Percentiles rank a stretch among this genome's conserved stretches.
phyloP scores from a whole-genome alignment of 2,797 vertebrate species.

The Melanotaenia nigrans region DNA sequence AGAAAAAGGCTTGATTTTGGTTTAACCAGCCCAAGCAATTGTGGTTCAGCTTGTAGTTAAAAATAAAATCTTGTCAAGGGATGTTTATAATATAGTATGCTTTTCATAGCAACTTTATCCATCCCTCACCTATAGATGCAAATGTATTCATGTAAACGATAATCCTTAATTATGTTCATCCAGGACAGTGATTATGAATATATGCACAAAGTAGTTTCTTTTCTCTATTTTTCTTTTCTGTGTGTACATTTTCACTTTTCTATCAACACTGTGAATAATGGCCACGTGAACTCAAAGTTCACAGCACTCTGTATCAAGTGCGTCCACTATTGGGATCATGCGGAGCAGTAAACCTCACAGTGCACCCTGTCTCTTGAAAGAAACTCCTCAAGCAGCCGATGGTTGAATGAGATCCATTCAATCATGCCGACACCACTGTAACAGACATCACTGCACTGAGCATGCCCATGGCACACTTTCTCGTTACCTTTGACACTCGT shows the following conservation, averaged over 20 bases:
- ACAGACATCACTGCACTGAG: neutral
- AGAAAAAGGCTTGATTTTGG: neutral
- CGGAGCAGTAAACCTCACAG: neutral
- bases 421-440: neutral
- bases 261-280: neutral
- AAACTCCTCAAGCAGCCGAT: neutral
- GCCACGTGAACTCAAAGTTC: too few species aligned
- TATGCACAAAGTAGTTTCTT: too few species aligned
- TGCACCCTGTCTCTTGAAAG: neutral
- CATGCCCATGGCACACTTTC: neutral
- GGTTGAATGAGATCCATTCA: neutral
- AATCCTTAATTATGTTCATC: neutral
- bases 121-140: neutral
- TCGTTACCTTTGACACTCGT: too few species aligned
- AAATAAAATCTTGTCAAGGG: neutral
- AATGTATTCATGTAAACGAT: neutral
- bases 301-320: neutral
- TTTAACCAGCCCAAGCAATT: neutral
- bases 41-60: neutral
- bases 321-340: neutral
- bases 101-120: neutral
- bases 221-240: too few species aligned
- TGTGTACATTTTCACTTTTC: neutral
- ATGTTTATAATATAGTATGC: neutral
- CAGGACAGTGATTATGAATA: neutral